Evolutionary conservation across 2,797 vertebrate species (phyloP), one percentile per base, ranked within the genome.

Genomic region (Melopsittacus undulatus): DNA sequence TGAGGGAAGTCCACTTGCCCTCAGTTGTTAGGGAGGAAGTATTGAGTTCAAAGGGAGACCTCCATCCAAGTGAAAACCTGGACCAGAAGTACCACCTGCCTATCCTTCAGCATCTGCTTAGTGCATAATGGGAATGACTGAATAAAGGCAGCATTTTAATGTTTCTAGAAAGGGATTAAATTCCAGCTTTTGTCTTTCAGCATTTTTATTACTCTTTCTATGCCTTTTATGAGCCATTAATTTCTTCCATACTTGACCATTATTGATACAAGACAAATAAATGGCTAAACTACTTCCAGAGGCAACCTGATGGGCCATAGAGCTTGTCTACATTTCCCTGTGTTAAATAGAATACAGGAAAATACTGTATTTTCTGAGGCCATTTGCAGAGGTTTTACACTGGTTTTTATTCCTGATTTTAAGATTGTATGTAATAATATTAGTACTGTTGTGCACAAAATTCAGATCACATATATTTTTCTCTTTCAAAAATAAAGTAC

Each of bases 81-180:
- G 40, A 68, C 36, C 22, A 19, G 73, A 1, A 0, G 62, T 76
- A 78, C 24, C 54, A n/a, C 36, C 74, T 63, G 83, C 83, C 59
- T 12, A n/a, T 82, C 40, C 84, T 49, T 22, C 14, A n/a, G 68
- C 5, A 1, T 5, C 69, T 30, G 57, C 11, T 0, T 43, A 1
- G 67, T 7, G 34, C 27, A 10, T 90, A 56, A 80, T 79, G 86
- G 62, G 8, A 49, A 46, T 13, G 26, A 14, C 67, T 67, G 81
- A 59, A 87, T 43, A 74, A 90, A 94, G 67, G 67, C 93, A 92
- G 86, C 20, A 6, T 82, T 92, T 95, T 79, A 84, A 92, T 10
- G 30, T 66, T 88, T 32, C 83, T 67, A 8, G 57, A 46, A 67
- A 92, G 52, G 56, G 74, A 94, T 90, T 92, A 19, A 87, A 89